Evolutionary conservation across 2,888 invertebrate species (phyloP), one percentile per base, ranked within the genome.

Genomic region (Agrilus mali): DNA sequence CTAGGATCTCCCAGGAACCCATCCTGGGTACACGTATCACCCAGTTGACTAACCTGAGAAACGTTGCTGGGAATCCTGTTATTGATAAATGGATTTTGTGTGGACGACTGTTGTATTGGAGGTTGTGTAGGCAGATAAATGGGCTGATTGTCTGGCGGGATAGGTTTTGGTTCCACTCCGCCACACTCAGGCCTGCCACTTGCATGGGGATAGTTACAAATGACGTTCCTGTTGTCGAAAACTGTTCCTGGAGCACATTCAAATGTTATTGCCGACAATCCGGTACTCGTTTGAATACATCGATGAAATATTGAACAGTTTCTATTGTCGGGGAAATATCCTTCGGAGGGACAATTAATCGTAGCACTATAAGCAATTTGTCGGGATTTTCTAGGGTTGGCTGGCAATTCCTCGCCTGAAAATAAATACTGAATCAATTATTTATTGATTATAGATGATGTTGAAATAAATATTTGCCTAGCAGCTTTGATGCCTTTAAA

Each of bases 211-310:
- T 82, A 77, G 55, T 83, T 81, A 58, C 87, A 88, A 45, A 79
- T 70, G 56, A 73, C 74, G 32, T 72, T 71, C 20, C 74, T 70
- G 33, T 77, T 74, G 57, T 86, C 83, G 59, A 80, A 88, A 20
- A 86, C 78, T 2, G 86, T 84, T 12, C 82, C 84, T 33, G 77
- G 75, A 14, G 78, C 81, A 58, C 88, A 88, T 61, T 78, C 75
- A 61, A 85, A 84, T 69, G 70, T 67, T 52, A 75, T 80, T 12
- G 77, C 70, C 7, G 73, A 75, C 48, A 73, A 70, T 50, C 67
- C 70, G 36, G 70, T 69, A 45, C 67, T 67, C 57, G 75, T 75
- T 53, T 74, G 70, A 14, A 83, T 75, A 53, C 88, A 88, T 56
- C 86, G 74, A 60, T 86, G 86, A 66, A 86, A 88, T 41, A 75